Conservation (phyloP, 1,140 invertebrate genomes). For the Gonatopus flavifemur region DNA sequence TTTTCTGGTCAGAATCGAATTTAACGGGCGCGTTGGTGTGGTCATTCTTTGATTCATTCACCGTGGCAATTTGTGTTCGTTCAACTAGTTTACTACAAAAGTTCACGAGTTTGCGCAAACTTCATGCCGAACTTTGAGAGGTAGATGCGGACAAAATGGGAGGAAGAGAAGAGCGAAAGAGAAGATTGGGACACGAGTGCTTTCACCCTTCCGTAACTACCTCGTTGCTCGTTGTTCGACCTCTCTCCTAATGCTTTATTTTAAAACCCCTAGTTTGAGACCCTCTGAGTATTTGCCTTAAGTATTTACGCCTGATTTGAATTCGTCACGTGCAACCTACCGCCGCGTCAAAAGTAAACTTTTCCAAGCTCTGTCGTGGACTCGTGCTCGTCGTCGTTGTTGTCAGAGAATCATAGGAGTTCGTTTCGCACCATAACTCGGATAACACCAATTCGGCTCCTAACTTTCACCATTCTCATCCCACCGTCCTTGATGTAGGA, state of each 20-base stretch:
- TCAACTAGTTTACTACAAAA: conserved; percentile 35
- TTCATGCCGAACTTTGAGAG: conserved; percentile 21
- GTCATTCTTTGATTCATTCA: conserved; percentile 23
- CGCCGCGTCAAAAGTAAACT: conserved; percentile 33
- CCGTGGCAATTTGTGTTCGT: conserved; percentile 37
- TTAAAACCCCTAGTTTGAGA: conserved; percentile 31
- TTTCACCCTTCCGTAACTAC: conserved; percentile 24
- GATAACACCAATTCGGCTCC: conserved; percentile 18
- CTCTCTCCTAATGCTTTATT: conserved; percentile 42
- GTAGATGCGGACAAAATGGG: background rate
- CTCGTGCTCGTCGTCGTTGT: background rate
- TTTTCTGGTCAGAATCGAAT: no score
- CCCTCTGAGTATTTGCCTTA: conserved; percentile 36
- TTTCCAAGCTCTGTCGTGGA: conserved; percentile 16
- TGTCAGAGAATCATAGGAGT: conserved; percentile 23
- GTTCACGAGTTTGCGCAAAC: conserved; percentile 40
- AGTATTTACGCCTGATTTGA: conserved; percentile 47
- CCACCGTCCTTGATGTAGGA: background rate
- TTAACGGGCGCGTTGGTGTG: no score
- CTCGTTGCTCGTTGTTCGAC: conserved; percentile 24
- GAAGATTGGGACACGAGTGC: background rate
- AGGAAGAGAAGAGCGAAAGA: conserved; percentile 6
- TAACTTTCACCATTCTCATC: conserved; percentile 10
- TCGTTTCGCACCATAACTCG: conserved; percentile 28
- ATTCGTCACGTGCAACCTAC: conserved; percentile 36